phyloP scores from a whole-genome alignment of 1,140 invertebrate species.

The Leptinotarsa lineolata region DNA sequence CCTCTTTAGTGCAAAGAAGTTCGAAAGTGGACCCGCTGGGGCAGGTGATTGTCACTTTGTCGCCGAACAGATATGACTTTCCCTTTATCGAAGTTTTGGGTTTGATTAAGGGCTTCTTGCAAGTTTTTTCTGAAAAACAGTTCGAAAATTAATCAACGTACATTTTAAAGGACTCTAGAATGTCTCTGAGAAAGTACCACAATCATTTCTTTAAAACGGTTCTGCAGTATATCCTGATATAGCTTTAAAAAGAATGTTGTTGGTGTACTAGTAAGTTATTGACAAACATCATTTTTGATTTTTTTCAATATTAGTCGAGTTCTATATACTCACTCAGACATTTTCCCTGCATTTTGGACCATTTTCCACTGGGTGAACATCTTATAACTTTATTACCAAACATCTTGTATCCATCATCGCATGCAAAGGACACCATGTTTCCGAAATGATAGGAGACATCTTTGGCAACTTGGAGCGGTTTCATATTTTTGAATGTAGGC shows the following conservation, averaged over 20 bases:
- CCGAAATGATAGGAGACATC: conserved; percentile 54
- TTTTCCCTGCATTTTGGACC: conserved; percentile 61
- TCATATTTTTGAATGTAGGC: conserved; percentile 44
- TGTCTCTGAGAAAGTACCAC: too few relatives aligned
- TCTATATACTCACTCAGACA: conserved; percentile 56
- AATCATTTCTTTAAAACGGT: too few relatives aligned
- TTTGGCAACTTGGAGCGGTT: conserved; percentile 21
- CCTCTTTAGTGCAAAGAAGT: conserved; percentile 42
- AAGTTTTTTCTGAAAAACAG: conserved; percentile 44
- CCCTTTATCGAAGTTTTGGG: conserved; percentile 40
- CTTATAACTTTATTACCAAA: conserved; percentile 58
- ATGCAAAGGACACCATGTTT: conserved; percentile 58
- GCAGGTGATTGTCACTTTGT: conserved; percentile 45
- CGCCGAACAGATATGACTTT: conserved; percentile 49
- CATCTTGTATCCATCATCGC: conserved; percentile 57
- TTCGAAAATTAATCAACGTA: too few relatives aligned
- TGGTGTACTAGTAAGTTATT: too few relatives aligned
- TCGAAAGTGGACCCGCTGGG: conserved; percentile 34
- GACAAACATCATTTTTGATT: too few relatives aligned
- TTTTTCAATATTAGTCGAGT: too few relatives aligned
- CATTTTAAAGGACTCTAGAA: too few relatives aligned
- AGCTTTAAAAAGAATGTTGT: too few relatives aligned
- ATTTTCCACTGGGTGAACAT: conserved; percentile 61
- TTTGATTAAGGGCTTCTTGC: conserved; percentile 43
- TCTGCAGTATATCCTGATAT: too few relatives aligned